A percentile compares a stretch with the other conserved stretches of the same genome.
These are phyloP conservation scores for Muscicapa adusta DNA, from an alignment of 2,113 vertebrate species.

Conservation along the genomic window DNA sequence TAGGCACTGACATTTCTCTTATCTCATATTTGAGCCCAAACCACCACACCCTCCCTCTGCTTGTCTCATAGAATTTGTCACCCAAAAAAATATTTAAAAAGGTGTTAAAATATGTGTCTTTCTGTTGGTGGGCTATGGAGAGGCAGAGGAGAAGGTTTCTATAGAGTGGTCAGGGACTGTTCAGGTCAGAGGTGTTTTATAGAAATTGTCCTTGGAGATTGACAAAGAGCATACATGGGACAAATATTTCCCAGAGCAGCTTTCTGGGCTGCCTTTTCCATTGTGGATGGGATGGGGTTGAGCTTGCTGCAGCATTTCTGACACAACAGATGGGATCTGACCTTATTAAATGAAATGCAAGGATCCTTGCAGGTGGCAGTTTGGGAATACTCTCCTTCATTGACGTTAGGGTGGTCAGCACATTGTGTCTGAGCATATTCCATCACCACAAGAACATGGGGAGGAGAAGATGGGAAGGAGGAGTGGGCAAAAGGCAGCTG, in stretches of 20 bases:
- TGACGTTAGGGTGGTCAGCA: neutral
- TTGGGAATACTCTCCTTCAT: neutral
- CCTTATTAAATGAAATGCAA: neutral
- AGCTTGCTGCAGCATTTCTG: neutral
- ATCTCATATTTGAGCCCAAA: neutral
- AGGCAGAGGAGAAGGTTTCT: neutral
- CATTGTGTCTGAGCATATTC: neutral
- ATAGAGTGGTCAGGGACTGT: neutral
- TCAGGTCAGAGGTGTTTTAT: neutral
- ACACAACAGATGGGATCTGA: neutral
- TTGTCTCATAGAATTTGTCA: conserved; percentile 1
- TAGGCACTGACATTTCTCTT: conserved; percentile 15
- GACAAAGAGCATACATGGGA: neutral
- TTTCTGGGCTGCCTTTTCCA: neutral
- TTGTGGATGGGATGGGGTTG: no score
- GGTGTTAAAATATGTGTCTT: neutral
- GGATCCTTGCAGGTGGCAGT: neutral
- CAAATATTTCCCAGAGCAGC: neutral
- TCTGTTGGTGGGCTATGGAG: neutral
- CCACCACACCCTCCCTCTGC: neutral
- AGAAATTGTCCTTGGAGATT: neutral
- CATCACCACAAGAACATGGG: neutral
- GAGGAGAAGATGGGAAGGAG: neutral
- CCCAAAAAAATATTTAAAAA: neutral
- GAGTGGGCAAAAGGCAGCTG: neutral